phyloP scores from a whole-genome alignment of 64 coral and sea anemone species.

The Actinia equina region DNA sequence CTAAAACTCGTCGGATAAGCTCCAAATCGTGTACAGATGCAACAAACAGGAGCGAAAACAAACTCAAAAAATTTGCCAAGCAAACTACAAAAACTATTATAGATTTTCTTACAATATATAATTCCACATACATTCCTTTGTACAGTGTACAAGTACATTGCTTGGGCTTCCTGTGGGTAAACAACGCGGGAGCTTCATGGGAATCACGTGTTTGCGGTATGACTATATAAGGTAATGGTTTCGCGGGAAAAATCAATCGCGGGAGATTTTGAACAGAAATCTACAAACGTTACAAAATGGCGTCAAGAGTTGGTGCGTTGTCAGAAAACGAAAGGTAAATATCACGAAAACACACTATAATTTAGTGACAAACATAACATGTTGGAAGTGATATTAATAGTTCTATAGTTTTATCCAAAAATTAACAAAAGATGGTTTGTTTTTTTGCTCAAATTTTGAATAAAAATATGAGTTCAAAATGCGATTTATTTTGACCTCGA shows the following conservation, averaged over 20 bases:
- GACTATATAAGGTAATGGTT: slow-evolving; percentile 49
- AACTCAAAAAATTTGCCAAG: no score
- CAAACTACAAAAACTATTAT: no score
- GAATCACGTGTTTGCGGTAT: slow-evolving; percentile 12
- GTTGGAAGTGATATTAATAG: background rate
- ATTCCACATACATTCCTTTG: no score
- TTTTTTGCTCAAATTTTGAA: background rate
- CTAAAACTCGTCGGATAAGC: no score
- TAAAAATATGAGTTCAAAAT: background rate
- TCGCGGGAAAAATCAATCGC: slow-evolving; percentile 32
- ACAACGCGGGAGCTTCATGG: background rate
- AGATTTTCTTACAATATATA: no score
- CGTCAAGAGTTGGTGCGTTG: background rate
- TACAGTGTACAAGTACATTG: no score
- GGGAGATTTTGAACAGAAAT: slow-evolving; percentile 21
- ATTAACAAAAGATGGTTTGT: background rate
- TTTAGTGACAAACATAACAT: no score
- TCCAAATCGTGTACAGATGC: no score
- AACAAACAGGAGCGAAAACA: no score
- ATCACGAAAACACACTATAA: background rate
- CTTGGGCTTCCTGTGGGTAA: no score
- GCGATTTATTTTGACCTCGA: background rate
- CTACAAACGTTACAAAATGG: background rate
- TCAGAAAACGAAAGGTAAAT: slow-evolving; percentile 8
- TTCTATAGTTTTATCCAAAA: background rate